Percentiles rank a stretch among this genome's conserved stretches.
Conservation (phyloP, 2,113 vertebrate species). For the Esox niger region DNA sequence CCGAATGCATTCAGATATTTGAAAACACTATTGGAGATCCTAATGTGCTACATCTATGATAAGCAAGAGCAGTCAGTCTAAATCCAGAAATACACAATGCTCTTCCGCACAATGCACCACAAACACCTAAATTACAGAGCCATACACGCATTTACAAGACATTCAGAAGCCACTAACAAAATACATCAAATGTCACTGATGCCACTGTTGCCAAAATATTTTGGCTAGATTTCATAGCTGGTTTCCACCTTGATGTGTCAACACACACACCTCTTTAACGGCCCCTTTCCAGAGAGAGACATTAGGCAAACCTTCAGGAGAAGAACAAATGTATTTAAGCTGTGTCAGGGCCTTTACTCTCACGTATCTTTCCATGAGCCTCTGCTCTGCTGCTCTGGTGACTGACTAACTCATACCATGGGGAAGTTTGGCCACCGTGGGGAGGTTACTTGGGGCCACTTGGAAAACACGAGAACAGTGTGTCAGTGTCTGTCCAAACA, state of each 20-base stretch:
- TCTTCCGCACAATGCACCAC: background rate
- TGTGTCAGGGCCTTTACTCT: constrained; percentile 4
- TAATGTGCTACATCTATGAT: too few relatives aligned
- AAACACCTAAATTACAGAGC: background rate
- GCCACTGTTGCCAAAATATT: background rate
- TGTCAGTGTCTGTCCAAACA: constrained; percentile 31
- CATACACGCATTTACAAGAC: background rate
- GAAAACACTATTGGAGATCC: too few relatives aligned
- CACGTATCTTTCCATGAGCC: background rate
- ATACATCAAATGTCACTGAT: background rate
- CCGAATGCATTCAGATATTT: background rate
- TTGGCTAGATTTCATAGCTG: constrained; percentile 15
- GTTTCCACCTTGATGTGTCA: background rate
- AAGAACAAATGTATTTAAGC: constrained; percentile 15
- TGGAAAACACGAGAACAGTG: constrained; percentile 40
- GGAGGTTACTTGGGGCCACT: constrained; percentile 54
- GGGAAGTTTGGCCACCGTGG: constrained; percentile 15
- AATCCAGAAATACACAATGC: background rate
- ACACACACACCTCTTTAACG: background rate
- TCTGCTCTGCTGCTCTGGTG: constrained; percentile 20
- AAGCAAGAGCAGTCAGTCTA: too few relatives aligned
- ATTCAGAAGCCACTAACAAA: background rate
- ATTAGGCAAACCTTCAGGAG: background rate
- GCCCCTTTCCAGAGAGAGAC: constrained; percentile 5
- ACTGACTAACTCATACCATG: background rate